These are phyloP conservation scores for Ostrea edulis DNA, from an alignment of 1,140 invertebrate species.

Conservation along the genomic window DNA sequence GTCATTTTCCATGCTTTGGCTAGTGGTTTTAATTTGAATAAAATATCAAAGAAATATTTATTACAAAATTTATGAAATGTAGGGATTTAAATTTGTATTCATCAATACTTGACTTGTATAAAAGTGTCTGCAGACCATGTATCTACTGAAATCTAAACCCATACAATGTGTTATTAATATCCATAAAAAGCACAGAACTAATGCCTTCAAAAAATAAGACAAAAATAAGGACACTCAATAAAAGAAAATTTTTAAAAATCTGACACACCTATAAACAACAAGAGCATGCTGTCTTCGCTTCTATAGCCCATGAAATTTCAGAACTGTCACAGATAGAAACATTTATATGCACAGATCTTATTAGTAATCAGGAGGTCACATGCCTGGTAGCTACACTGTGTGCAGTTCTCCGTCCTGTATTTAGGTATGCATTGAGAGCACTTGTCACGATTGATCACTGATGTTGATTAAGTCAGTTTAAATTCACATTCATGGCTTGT, in stretches of 20 bases:
- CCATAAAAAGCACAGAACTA: neutral
- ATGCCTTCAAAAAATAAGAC: neutral
- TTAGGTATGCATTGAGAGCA: conserved; percentile 8
- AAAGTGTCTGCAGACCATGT: neutral
- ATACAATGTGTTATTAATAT: neutral
- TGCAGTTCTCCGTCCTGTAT: conserved; percentile 6
- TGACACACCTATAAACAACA: neutral
- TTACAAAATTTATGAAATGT: neutral
- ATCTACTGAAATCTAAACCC: neutral
- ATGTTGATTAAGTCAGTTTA: neutral
- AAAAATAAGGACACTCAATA: neutral
- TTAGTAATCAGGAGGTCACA: neutral
- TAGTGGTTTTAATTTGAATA: neutral
- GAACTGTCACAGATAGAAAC: neutral
- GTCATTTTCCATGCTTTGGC: neutral
- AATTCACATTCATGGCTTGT: conserved; percentile 11
- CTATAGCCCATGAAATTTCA: neutral
- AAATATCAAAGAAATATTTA: conserved; percentile 13
- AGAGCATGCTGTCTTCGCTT: neutral
- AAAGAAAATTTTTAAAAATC: neutral
- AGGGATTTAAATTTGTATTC: neutral
- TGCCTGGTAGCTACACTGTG: neutral
- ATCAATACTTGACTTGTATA: neutral
- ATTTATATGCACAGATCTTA: neutral
- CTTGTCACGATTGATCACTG: neutral